Evolutionary conservation across 2,797 vertebrate species (phyloP).

Genomic region (Hipposideros larvatus): DNA sequence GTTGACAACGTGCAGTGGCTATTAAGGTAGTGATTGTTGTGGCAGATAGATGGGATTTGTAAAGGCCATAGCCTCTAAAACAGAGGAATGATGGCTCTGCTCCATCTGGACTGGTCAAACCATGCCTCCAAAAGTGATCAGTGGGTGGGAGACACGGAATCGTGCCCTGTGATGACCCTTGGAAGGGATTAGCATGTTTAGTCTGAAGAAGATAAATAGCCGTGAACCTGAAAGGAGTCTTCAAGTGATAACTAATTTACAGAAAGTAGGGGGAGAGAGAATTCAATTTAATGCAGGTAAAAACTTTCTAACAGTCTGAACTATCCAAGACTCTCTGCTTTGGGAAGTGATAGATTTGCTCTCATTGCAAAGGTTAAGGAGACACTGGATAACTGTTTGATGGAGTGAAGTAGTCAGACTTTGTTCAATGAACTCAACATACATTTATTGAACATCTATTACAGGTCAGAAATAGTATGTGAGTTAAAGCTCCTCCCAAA

Average conservation of each 20-base stretch:
- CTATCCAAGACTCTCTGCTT: background rate
- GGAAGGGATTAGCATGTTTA: background rate
- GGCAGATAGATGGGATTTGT: background rate
- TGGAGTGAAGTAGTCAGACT: background rate
- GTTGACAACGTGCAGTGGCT: background rate
- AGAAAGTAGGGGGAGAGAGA: background rate
- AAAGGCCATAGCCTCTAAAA: background rate
- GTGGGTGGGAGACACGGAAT: background rate
- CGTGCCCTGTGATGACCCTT: background rate
- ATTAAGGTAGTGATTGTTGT: background rate
- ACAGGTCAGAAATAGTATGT: background rate
- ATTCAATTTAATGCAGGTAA: background rate
- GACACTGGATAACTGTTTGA: background rate
- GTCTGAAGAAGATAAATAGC: background rate
- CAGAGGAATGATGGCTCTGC: background rate
- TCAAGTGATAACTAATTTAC: slow-evolving; percentile 2
- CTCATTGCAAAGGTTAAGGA: background rate
- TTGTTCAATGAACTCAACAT: background rate
- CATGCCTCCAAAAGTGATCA: background rate
- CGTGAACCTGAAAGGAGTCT: background rate
- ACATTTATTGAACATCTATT: background rate
- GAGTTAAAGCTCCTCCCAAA: slow-evolving; percentile 1
- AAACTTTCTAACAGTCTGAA: slow-evolving; percentile 3
- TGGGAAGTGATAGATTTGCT: background rate
- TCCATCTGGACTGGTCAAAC: background rate